Evolutionary conservation across 2,797 vertebrate genomes (phyloP), one percentile per base, ranked within the genome.

Genomic region (Borostomias antarcticus): DNA sequence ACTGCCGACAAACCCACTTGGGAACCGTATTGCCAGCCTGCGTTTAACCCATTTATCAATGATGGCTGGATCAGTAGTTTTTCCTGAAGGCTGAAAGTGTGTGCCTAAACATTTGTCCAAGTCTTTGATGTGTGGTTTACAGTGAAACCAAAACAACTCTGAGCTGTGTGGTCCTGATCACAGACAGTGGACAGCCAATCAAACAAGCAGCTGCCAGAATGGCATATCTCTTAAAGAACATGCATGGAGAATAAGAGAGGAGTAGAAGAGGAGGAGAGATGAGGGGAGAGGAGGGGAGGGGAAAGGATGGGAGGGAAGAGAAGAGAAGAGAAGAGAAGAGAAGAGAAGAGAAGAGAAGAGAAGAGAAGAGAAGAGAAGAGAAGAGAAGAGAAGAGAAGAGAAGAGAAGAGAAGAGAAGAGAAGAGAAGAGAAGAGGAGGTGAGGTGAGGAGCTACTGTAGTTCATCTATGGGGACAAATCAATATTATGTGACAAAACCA

Each of bases 151-250:
- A 86, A 89, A 83, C 71, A 72, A 83, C 77, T 75, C 80, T 26
- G 15, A 81, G 86, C 88, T 85, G 85, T 76, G 81, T 50, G 80
- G 87, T 89, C 84, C 81, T 89, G 85, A 89, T 89, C 86, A 86
- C 73, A 81, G 84, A 89, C 85, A 83, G 86, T 76, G 68, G 79
- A 88, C 86, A 85, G 82, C 56, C 85, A 89, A 90, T 87, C 84
- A 88, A 84, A 91, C 78, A 83, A 88, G 83, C 82, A 75, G 81
- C 80, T 51, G 15, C 40, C 40, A 79, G 88, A 78, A 66, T 80
- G 77, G 87, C 75, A 66, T 84, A 88, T 89, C 89, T 91, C 83
- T 74, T 81, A 82, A 86, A 82, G 79, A 74, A 62, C 81, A 86
- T 69, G 78, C 72, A 81, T 78, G 75, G 79, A 80, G 4, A 43